phyloP scores from a whole-genome alignment of 2,888 invertebrate genomes.

The Zelleria hepariella region DNA sequence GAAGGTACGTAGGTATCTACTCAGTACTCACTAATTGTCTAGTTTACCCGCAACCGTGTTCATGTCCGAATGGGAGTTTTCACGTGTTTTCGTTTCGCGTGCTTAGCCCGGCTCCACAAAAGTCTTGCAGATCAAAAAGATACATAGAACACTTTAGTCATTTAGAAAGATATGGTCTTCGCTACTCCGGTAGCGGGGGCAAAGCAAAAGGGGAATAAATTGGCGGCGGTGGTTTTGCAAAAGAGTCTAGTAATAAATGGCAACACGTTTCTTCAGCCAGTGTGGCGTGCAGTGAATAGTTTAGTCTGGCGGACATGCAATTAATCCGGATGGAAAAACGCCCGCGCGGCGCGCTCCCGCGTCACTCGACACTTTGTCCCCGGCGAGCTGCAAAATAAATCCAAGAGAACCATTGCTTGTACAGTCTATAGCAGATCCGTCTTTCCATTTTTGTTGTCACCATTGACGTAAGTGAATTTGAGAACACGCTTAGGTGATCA shows the following conservation, averaged over 20 bases:
- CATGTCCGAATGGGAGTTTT: background rate
- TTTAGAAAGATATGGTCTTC: background rate
- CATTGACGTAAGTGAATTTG: no score
- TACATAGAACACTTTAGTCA: background rate
- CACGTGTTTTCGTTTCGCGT: background rate
- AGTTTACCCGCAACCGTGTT: no score
- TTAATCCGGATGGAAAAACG: constrained; percentile 20
- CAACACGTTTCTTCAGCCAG: constrained; percentile 1
- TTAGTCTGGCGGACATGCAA: constrained; percentile 19
- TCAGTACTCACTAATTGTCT: no score
- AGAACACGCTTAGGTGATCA: no score
- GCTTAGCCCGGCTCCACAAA: background rate
- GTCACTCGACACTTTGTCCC: background rate
- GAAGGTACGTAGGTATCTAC: no score
- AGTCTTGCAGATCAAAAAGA: background rate
- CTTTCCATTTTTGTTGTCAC: no score
- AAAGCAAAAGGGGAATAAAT: background rate
- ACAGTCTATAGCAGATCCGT: no score
- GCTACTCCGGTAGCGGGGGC: background rate
- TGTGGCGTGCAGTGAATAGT: constrained; percentile 7
- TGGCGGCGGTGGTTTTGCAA: constrained; percentile 1
- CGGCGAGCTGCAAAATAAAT: no score
- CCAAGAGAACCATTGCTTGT: no score
- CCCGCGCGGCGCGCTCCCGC: background rate
- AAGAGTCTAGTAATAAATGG: constrained; percentile 6